A percentile compares a stretch with the other conserved stretches of the same genome.
Evolutionary conservation across 2,888 invertebrate species (phyloP).

Genomic region (Scrobipalpa atriplicella): DNA sequence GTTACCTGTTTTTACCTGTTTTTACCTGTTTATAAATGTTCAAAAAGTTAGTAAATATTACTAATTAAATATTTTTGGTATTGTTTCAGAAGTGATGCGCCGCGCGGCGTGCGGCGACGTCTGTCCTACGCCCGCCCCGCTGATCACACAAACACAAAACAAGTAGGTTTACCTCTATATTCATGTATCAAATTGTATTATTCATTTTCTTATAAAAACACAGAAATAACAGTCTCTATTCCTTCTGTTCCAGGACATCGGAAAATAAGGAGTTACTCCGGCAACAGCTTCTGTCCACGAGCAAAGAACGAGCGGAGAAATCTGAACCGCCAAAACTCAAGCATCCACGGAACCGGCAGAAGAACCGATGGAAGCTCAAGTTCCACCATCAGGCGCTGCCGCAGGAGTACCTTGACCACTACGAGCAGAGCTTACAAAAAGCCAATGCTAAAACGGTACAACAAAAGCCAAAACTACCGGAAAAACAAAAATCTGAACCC

Average conservation of each 20-base stretch:
- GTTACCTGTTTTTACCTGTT: no score
- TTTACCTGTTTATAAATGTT: not conserved
- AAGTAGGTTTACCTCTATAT: constrained; percentile 40
- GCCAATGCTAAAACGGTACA: constrained; percentile 61
- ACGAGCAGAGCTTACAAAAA: constrained; percentile 87
- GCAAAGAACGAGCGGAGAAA: constrained; percentile 66
- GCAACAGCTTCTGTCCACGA: constrained; percentile 70
- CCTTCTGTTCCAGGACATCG: constrained; percentile 59
- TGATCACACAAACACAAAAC: constrained; percentile 40
- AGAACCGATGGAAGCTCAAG: constrained; percentile 88
- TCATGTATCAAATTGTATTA: no score
- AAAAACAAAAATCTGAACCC: constrained; percentile 67
- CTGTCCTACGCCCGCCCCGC: constrained; percentile 65
- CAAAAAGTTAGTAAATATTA: not conserved
- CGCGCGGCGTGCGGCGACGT: constrained; percentile 77
- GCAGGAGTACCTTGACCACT: constrained; percentile 90
- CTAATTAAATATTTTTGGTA: not conserved
- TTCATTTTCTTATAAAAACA: not conserved
- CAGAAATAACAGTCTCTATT: not conserved
- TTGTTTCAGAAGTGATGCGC: constrained; percentile 81
- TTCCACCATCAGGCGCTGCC: constrained; percentile 92
- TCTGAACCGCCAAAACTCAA: constrained; percentile 63
- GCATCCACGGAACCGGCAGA: constrained; percentile 77
- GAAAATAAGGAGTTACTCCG: constrained; percentile 76
- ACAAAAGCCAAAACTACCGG: constrained; percentile 55